These are phyloP conservation scores for Elegia similella DNA, from an alignment of 2,888 invertebrate species.

Conservation along the genomic window DNA sequence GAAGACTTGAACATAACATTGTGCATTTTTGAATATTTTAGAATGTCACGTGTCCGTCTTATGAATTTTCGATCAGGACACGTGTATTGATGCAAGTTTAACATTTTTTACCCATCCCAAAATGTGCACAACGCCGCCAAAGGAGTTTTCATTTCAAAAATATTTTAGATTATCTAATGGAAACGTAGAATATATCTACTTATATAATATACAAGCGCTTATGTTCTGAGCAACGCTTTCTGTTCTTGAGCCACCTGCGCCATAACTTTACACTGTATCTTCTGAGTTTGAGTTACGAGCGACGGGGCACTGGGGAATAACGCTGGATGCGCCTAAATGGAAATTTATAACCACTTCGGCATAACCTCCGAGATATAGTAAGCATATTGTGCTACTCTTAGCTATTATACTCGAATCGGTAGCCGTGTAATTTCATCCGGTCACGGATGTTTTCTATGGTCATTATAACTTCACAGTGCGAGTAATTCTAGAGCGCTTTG, in stretches of 20 bases:
- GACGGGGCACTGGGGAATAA: slow-evolving; percentile 43
- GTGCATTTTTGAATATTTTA: too few relatives aligned
- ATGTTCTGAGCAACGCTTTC: slow-evolving; percentile 9
- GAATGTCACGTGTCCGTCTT: too few relatives aligned
- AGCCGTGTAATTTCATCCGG: slow-evolving; percentile 14
- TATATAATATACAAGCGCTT: background rate
- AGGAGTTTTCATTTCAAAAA: too few relatives aligned
- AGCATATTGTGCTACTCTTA: slow-evolving; percentile 8
- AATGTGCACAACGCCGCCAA: too few relatives aligned
- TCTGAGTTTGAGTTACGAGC: slow-evolving; percentile 58
- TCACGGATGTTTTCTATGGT: slow-evolving; percentile 14
- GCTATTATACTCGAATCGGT: slow-evolving; percentile 6
- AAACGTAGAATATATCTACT: too few relatives aligned
- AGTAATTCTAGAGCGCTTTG: background rate
- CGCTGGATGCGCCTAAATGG: slow-evolving; percentile 55
- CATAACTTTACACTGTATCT: slow-evolving; percentile 54
- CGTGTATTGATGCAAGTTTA: too few relatives aligned
- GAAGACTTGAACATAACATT: too few relatives aligned
- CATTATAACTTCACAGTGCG: slow-evolving; percentile 3
- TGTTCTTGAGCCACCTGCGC: slow-evolving; percentile 50
- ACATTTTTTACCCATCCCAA: too few relatives aligned
- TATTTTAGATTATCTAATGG: too few relatives aligned
- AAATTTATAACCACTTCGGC: slow-evolving; percentile 58
- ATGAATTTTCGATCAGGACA: too few relatives aligned
- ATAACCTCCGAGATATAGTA: slow-evolving; percentile 29